Base-by-base conservation (phyloP, 37 sponge, comb jelly and placozoan species). In the Bolinopsis microptera region DNA sequence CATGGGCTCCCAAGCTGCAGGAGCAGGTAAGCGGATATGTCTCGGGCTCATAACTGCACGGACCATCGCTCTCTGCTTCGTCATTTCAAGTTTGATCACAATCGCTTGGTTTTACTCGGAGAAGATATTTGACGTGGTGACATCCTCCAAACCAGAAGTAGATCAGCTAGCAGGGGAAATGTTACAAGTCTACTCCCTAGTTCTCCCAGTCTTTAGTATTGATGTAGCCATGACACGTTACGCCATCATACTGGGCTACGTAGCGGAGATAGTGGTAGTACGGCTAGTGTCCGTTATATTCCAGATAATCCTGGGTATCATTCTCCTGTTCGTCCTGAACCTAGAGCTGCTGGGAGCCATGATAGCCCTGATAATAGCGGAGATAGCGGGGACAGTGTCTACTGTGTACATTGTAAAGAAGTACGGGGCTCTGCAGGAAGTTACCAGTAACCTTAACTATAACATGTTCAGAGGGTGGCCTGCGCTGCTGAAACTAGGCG, bases 1-100 rank as follows among this genome's bases (percentile, higher is more conserved):
- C 39, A 16, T 86, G 41, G 90, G 90, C 3, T 38, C 90, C 30
- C 90, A 86, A 34, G 90, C 90, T n/a, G 90, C 26, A 25, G 90
- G 90, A 28, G 41, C 90, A 16, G 90, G 90, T 39, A 86, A 34
- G 90, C 5, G n/a, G 30, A 23, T 28, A 1, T 86, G 24, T 38
- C 90, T 86, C 38, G 41, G 90, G 13, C 41, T 86, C 1, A 9
- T 86, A n/a, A 86, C 90, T 28, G 90, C 90, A 1, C 41, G 90
- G 90, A 86, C 90, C 41, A 24, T 28, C 39, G 90, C 36, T 9
- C 38, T 86, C 28, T 28, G 90, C 0, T 8, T 86, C 28, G 32
- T 34, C 23, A 16, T 26, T 16, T 30, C 61, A 0, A 36, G 48
- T 40, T 48, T 86, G 2, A 18, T 86, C 30, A 38, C 31, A 8